A percentile compares a stretch with the other conserved stretches of the same genome.
Conservation (phyloP, 2,113 vertebrate species). For the Nothocercus nigrocapillus region DNA sequence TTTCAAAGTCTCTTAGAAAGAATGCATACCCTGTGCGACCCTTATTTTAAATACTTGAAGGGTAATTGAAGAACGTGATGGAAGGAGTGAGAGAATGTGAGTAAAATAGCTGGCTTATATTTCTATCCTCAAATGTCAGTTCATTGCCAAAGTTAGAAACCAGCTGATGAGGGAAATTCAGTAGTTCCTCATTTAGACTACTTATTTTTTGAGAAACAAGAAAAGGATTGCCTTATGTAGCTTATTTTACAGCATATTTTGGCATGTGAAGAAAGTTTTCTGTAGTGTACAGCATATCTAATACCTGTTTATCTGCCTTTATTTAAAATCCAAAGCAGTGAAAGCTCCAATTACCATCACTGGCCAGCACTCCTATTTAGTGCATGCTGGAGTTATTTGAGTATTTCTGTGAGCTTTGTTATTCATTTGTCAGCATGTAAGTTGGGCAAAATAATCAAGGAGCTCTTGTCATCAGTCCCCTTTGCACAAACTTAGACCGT, state of each 20-base stretch:
- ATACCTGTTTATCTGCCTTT: neutral
- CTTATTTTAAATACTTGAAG: neutral
- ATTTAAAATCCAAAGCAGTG: neutral
- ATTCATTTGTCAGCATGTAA: neutral
- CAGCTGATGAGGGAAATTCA: conserved; percentile 47
- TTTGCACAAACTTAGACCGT: neutral
- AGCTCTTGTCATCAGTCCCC: neutral
- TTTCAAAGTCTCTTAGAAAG: neutral
- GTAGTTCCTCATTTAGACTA: conserved; percentile 52
- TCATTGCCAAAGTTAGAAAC: conserved; percentile 64
- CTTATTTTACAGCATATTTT: neutral
- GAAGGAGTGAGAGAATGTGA: conserved; percentile 24
- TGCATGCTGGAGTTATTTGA: neutral
- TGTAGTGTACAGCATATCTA: neutral
- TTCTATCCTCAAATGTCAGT: conserved; percentile 63
- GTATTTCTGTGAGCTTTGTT: neutral
- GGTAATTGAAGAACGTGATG: conserved; percentile 43
- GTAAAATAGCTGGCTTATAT: conserved; percentile 53
- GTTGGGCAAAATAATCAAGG: neutral
- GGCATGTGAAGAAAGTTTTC: neutral
- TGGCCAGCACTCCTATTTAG: accelerated
- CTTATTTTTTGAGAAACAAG: conserved; percentile 38
- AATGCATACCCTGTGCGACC: neutral
- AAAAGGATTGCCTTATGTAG: neutral
- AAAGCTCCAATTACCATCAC: neutral